Evolutionary conservation across 2,113 vertebrate species (phyloP).

Genomic region (Cyphomyrus plagiostoma): DNA sequence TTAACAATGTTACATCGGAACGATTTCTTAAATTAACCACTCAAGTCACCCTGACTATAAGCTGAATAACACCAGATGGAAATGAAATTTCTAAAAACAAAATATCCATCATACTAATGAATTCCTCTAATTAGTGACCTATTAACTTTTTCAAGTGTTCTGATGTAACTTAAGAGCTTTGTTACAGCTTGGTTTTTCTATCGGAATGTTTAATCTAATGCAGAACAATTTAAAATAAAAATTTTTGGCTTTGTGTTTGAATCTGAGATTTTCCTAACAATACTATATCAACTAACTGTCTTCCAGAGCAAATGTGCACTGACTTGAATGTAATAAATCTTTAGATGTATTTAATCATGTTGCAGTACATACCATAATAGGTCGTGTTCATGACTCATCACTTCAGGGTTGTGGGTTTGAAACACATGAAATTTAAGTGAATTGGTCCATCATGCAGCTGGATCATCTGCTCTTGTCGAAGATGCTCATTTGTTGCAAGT

Average conservation of each 20-base stretch:
- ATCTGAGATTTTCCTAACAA: not conserved
- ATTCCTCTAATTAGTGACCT: not conserved
- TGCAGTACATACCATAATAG: not conserved
- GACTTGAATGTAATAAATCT: not conserved
- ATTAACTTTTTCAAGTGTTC: conserved; percentile 1
- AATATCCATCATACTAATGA: not conserved
- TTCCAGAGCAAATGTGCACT: conserved; percentile 35
- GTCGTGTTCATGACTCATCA: not conserved
- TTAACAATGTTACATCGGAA: conserved; percentile 16
- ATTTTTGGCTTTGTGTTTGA: not conserved
- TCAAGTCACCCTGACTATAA: not conserved
- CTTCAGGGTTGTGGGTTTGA: not conserved
- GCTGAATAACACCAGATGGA: not conserved
- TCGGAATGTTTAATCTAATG: not conserved
- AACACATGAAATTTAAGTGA: not conserved
- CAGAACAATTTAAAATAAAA: not conserved
- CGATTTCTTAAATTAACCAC: conserved; percentile 5
- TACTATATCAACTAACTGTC: conserved; percentile 29
- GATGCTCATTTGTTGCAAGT: not conserved
- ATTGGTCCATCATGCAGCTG: not conserved
- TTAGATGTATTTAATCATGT: not conserved
- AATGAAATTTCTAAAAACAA: not conserved
- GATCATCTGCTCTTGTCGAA: not conserved
- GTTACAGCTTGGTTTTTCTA: conserved; percentile 17
- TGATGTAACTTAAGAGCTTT: conserved; percentile 6